Conservation (phyloP, 2,113 vertebrate genomes). For the Ploceus nigricollis region DNA sequence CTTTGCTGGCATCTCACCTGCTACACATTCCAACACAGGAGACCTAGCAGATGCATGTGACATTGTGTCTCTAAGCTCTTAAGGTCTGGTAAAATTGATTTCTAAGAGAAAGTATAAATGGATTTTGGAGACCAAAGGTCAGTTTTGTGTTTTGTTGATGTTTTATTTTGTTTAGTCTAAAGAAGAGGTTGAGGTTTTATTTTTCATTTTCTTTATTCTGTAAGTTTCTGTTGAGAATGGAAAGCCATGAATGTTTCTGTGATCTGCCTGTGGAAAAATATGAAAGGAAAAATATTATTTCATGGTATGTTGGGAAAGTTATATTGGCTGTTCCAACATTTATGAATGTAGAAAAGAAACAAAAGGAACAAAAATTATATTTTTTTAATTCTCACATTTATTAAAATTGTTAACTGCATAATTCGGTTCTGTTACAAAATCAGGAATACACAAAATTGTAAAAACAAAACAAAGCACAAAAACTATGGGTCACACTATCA, state of each 20-base stretch:
- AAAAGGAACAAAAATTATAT: background rate
- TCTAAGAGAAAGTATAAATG: background rate
- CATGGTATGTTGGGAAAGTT: conserved; percentile 25
- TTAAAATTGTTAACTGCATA: background rate
- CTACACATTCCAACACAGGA: background rate
- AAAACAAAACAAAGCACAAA: background rate
- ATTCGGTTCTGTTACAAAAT: background rate
- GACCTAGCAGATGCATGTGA: background rate
- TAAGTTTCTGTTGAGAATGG: conserved; percentile 20
- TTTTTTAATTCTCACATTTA: background rate
- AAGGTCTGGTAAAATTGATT: background rate
- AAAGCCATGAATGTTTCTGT: conserved; percentile 1
- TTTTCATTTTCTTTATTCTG: background rate
- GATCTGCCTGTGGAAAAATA: conserved; percentile 43
- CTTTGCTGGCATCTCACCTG: background rate
- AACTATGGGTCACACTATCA: background rate
- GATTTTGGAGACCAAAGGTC: background rate
- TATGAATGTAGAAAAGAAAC: background rate
- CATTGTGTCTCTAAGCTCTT: background rate
- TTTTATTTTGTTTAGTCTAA: conserved; percentile 23
- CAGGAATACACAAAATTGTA: background rate
- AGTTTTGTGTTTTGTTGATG: background rate
- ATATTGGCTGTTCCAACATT: background rate
- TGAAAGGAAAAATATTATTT: conserved; percentile 23
- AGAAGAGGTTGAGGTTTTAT: background rate